Evolutionary conservation across 2,113 vertebrate genomes (phyloP).

Genomic region (Hyaena hyaena): DNA sequence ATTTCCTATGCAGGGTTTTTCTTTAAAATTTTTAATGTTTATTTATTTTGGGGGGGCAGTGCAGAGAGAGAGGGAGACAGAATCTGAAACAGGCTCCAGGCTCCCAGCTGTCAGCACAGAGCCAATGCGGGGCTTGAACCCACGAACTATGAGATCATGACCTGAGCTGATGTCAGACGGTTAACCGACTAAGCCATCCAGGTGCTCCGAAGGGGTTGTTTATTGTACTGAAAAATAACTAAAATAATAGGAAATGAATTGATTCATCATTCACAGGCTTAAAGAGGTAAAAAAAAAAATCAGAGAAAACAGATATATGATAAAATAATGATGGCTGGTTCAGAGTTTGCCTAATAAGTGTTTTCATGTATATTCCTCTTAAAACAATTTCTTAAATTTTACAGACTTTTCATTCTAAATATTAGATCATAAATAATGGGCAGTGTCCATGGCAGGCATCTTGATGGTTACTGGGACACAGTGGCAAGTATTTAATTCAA

Average conservation of each 20-base stretch:
- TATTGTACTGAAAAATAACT: neutral
- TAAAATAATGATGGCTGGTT: neutral
- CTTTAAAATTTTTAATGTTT: too few species aligned
- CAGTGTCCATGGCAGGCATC: neutral
- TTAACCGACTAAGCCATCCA: too few species aligned
- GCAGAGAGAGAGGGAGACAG: too few species aligned
- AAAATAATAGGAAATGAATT: slow-evolving; percentile 61
- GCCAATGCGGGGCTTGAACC: too few species aligned
- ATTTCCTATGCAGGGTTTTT: neutral
- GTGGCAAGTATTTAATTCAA: slow-evolving; percentile 18
- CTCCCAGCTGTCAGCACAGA: too few species aligned
- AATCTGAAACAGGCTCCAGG: too few species aligned
- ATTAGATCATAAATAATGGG: slow-evolving; percentile 32
- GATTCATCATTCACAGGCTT: slow-evolving; percentile 20
- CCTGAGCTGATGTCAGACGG: too few species aligned
- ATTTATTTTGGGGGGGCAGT: too few species aligned
- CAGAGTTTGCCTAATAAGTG: slow-evolving; percentile 12
- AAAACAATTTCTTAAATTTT: slow-evolving; percentile 43
- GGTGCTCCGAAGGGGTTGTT: neutral
- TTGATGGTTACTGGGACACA: neutral
- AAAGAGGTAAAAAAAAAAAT: slow-evolving; percentile 44
- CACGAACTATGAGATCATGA: too few species aligned
- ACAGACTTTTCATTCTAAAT: slow-evolving; percentile 2
- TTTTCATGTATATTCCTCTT: slow-evolving; percentile 12
- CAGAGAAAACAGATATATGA: slow-evolving; percentile 20